These are phyloP conservation scores for Trimorus sp. DNA, from an alignment of 2,888 invertebrate genomes.

Conservation along the genomic window DNA sequence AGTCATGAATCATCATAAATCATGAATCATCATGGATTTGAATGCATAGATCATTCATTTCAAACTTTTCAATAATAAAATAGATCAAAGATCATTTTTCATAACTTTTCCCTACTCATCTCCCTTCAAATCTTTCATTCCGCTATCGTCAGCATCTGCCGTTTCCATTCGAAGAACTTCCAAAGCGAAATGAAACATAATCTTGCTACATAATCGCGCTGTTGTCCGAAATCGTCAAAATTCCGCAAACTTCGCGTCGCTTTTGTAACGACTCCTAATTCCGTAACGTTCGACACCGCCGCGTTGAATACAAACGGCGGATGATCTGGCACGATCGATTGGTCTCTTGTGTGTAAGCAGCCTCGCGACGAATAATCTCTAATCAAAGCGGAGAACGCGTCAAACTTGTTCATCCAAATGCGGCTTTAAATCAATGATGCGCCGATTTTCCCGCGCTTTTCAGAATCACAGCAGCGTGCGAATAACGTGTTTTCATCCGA, in stretches of 20 bases:
- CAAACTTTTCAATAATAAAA: too few relatives aligned
- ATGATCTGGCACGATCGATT: conserved; percentile 49
- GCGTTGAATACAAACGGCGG: conserved; percentile 45
- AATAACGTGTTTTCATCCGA: background rate
- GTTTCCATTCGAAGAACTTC: too few relatives aligned
- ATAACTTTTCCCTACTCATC: too few relatives aligned
- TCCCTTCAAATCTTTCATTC: too few relatives aligned
- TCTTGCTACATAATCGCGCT: conserved; percentile 1
- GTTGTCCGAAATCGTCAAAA: conserved; percentile 3
- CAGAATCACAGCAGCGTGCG: conserved; percentile 4
- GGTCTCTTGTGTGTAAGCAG: conserved; percentile 42
- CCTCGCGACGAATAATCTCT: conserved; percentile 64
- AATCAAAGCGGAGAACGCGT: conserved; percentile 65
- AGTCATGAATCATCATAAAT: too few relatives aligned
- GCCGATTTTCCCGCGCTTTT: conserved; percentile 9
- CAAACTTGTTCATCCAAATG: conserved; percentile 54
- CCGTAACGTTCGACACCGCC: conserved; percentile 34
- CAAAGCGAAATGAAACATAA: conserved; percentile 9
- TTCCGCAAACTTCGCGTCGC: conserved; percentile 30
- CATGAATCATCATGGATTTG: too few relatives aligned
- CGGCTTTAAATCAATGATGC: conserved; percentile 27
- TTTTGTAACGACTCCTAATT: conserved; percentile 38
- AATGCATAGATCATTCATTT: too few relatives aligned
- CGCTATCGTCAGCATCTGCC: too few relatives aligned
- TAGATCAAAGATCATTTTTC: too few relatives aligned